Base-by-base conservation (phyloP, 92 coral and sea anemone species). In the Parazoanthus swiftii region DNA sequence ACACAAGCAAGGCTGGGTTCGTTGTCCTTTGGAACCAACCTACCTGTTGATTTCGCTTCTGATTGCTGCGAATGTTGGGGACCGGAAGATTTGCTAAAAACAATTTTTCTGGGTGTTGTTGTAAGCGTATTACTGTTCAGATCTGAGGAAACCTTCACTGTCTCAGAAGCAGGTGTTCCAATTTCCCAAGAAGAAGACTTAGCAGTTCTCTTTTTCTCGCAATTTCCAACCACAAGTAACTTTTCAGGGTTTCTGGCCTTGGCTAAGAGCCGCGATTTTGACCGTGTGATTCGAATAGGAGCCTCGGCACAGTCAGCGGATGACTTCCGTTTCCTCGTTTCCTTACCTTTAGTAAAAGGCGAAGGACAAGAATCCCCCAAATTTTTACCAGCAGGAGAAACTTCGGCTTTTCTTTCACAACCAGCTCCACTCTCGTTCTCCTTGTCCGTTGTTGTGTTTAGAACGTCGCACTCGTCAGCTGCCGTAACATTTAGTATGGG, bases 201-300 rank as follows among this genome's bases (percentile, higher is more conserved):
- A 13, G 29, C 70, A 8, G 78, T 70, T 84, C 66, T 18, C 15
- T 21, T 76, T 38, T 33, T 46, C 46, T 50, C 77, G 48, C 21
- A 84, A 84, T 73, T 18, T 50, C 56, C 67, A 44, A 25, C 8
- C 66, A 35, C 21, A 35, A 54, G 43, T 0, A 3, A 21, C 43
- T 84, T 37, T 50, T 84, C 67, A 25, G 63, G 20, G 25, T 44
- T 26, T 20, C 37, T 21, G 18, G n/a, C 16, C 39, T 42, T 72
- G 29, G 67, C 79, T 15, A 84, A 74, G 54, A 71, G 65, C 21
- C 76, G 76, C 18, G 79, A 71, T 84, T 84, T 71, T 84, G 87
- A 84, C 16, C 79, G 79, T 44, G 87, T 84, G 79, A 84, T 70
- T 21, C 87, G 59, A 84, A 29, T 15, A 43, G 87, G 87, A 43